phyloP scores from a whole-genome alignment of 1,140 invertebrate species.

The Nebria ingens region DNA sequence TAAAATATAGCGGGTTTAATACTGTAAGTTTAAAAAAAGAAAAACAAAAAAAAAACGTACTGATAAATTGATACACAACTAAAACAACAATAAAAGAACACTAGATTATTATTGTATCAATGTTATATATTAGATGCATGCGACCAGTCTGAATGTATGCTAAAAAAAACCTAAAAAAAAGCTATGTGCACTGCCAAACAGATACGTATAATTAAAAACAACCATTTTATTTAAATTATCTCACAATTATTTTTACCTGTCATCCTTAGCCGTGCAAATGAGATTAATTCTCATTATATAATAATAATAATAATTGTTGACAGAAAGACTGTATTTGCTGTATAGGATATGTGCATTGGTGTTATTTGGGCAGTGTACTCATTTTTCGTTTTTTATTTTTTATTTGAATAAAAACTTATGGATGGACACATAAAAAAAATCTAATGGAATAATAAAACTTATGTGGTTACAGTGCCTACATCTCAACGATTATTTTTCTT shows the following conservation, averaged over 20 bases:
- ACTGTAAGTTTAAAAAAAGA: constrained; percentile 12
- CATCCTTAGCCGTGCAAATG: not conserved
- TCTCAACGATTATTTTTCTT: no score
- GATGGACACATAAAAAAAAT: not conserved
- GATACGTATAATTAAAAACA: not conserved
- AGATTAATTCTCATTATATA: not conserved
- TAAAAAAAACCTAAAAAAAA: constrained; percentile 17
- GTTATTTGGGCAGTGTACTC: not conserved
- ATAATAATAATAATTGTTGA: not conserved
- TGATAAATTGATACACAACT: constrained; percentile 9
- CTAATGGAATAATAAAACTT: constrained; percentile 9
- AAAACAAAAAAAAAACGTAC: constrained; percentile 9
- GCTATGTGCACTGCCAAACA: constrained; percentile 18
- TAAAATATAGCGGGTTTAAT: constrained; percentile 21
- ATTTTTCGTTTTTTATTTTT: no score
- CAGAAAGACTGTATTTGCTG: not conserved
- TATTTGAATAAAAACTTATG: no score
- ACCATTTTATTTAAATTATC: not conserved
- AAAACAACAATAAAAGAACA: constrained; percentile 17
- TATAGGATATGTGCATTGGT: not conserved
- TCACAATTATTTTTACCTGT: not conserved
- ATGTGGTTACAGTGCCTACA: constrained; percentile 6
- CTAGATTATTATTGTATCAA: constrained; percentile 16
- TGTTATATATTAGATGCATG: constrained; percentile 15
- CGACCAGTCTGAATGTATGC: constrained; percentile 14